Conservation (phyloP, 2,888 invertebrate species). For the Eupithecia subumbrata region DNA sequence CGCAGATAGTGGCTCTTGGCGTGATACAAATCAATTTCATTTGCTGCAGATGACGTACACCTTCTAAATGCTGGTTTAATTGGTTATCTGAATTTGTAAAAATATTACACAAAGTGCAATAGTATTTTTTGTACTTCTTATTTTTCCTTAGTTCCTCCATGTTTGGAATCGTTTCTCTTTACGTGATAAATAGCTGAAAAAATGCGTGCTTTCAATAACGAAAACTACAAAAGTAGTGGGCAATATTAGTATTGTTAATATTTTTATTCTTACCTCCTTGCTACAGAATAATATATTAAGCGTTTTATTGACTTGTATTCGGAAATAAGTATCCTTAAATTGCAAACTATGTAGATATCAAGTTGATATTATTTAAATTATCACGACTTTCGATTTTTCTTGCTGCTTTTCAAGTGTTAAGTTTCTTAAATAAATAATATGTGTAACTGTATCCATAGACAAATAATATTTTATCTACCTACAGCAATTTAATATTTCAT, state of each 20-base stretch:
- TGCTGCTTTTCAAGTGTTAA: not conserved
- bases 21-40: slow-evolving; percentile 58
- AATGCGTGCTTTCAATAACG: not conserved
- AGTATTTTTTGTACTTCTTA: slow-evolving; percentile 62
- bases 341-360: not conserved
- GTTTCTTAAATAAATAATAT: not conserved
- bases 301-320: not conserved
- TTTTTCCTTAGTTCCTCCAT: slow-evolving; percentile 27
- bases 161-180: not conserved
- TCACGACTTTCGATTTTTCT: not conserved
- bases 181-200: not conserved
- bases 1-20: slow-evolving; percentile 49
- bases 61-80: slow-evolving; percentile 74
- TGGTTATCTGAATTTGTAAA: slow-evolving; percentile 76
- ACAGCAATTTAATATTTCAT: not conserved
- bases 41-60: slow-evolving; percentile 68
- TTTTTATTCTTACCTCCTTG: not conserved
- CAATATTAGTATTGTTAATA: not conserved
- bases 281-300: too few relatives aligned
- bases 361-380: not conserved
- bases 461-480: not conserved
- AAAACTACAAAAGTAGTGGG: not conserved
- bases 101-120: slow-evolving; percentile 67
- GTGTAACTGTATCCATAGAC: not conserved
- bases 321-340: not conserved